Evolutionary conservation across 2,797 vertebrate species (phyloP).

Genomic region (Syndactyla subalaris): DNA sequence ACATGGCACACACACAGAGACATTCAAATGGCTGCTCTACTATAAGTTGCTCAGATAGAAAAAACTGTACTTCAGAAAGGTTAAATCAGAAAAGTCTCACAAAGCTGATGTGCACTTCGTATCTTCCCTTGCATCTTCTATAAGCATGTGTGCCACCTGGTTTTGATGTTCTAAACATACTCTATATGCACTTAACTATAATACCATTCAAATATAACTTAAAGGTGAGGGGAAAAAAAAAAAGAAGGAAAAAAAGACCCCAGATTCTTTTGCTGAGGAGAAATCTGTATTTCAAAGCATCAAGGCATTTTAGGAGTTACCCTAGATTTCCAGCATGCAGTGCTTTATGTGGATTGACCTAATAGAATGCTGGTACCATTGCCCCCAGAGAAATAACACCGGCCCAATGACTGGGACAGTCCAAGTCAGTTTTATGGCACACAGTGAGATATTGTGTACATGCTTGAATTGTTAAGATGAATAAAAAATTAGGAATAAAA

Average conservation of each 20-base stretch:
- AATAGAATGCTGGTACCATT: background rate
- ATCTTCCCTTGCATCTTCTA: background rate
- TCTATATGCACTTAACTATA: background rate
- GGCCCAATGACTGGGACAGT: background rate
- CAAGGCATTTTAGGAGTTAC: background rate
- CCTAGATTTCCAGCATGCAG: background rate
- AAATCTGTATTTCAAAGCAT: background rate
- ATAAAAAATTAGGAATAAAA: background rate
- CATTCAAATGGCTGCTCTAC: background rate
- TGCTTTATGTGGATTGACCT: background rate
- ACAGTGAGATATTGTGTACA: background rate
- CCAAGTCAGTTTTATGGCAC: background rate
- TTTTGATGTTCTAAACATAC: background rate
- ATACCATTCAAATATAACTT: background rate
- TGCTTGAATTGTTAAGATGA: background rate
- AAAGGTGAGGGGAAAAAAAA: background rate
- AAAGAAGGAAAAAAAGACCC: background rate
- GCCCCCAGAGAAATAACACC: background rate
- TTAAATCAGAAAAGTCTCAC: background rate
- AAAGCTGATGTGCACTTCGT: background rate
- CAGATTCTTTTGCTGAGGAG: background rate
- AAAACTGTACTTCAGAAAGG: background rate
- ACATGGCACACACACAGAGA: background rate
- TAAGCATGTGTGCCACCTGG: background rate
- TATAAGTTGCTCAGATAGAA: background rate